These are phyloP conservation scores for Ianthella basta DNA, from an alignment of 37 sponge, comb jelly and placozoan species.

Conservation along the genomic window DNA sequence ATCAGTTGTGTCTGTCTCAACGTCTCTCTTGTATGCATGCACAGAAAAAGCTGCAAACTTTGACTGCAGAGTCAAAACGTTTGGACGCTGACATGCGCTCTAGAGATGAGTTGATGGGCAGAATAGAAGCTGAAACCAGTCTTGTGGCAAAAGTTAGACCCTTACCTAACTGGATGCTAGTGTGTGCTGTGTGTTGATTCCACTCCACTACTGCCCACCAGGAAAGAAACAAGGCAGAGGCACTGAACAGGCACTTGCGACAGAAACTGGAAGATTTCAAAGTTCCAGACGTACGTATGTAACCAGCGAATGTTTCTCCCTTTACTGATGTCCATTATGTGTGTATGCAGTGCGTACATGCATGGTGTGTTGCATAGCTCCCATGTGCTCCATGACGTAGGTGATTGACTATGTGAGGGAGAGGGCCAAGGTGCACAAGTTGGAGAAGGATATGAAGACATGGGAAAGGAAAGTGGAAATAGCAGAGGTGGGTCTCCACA, in stretches of 20 bases:
- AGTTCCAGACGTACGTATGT: constrained; percentile 88
- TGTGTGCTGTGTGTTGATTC: neutral
- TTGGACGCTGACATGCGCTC: constrained; percentile 76
- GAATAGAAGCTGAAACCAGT: constrained; percentile 63
- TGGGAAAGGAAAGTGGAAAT: constrained; percentile 99
- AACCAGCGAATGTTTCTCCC: neutral
- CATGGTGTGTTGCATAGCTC: too few relatives aligned
- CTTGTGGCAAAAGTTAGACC: constrained; percentile 59
- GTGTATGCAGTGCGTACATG: neutral
- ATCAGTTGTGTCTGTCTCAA: too few relatives aligned
- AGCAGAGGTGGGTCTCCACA: constrained; percentile 79
- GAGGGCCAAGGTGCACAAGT: constrained; percentile 83
- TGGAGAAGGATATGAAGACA: constrained; percentile 73
- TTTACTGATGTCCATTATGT: neutral
- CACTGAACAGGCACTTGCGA: constrained; percentile 64
- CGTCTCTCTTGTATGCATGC: neutral
- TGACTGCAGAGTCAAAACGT: constrained; percentile 72
- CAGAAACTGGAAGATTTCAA: constrained; percentile 84
- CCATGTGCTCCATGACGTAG: constrained; percentile 43
- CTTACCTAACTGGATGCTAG: neutral
- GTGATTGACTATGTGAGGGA: constrained; percentile 96
- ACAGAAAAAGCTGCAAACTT: constrained; percentile 81
- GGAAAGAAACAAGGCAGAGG: constrained; percentile 87
- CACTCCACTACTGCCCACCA: constrained; percentile 35
- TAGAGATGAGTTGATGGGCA: constrained; percentile 75